These are phyloP conservation scores for Lagorchestes hirsutus DNA, from an alignment of 2,797 vertebrate genomes.

Conservation along the genomic window DNA sequence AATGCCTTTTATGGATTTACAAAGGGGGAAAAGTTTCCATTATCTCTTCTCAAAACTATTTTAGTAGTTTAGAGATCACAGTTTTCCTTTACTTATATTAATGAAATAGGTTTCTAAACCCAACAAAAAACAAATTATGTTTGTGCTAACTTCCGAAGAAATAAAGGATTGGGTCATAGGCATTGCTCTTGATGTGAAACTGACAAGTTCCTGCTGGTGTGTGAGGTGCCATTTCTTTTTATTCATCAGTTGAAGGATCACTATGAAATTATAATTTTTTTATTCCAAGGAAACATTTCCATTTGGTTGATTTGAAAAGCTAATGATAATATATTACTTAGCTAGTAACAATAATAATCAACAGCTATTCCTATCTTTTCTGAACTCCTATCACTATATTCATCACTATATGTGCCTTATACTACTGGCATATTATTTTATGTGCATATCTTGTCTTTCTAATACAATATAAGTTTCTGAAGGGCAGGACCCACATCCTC, in stretches of 20 bases:
- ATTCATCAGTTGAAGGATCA: constrained; percentile 54
- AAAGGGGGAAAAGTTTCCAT: constrained; percentile 85
- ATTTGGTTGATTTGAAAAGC: constrained; percentile 25
- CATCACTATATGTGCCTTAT: background rate
- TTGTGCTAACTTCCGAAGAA: constrained; percentile 78
- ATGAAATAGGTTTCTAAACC: constrained; percentile 76
- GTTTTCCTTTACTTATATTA: constrained; percentile 84
- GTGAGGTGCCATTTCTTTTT: constrained; percentile 56
- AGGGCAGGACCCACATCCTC: background rate
- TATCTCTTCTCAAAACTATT: constrained; percentile 86
- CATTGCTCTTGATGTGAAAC: constrained; percentile 58
- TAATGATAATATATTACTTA: constrained; percentile 39
- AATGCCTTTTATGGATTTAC: constrained; percentile 86
- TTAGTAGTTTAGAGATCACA: constrained; percentile 79
- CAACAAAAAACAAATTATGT: constrained; percentile 80
- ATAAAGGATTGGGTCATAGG: constrained; percentile 74
- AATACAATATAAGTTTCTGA: constrained; percentile 21
- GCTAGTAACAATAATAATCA: constrained; percentile 41
- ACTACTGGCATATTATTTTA: constrained; percentile 18
- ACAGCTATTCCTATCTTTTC: constrained; percentile 31
- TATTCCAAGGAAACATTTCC: constrained; percentile 60
- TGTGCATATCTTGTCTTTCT: constrained; percentile 16
- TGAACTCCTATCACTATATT: constrained; percentile 20
- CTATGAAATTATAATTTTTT: constrained; percentile 51
- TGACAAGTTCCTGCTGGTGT: constrained; percentile 49